Conservation (phyloP, 2,797 vertebrate genomes). For the Typhlichthys eigenmanni region DNA sequence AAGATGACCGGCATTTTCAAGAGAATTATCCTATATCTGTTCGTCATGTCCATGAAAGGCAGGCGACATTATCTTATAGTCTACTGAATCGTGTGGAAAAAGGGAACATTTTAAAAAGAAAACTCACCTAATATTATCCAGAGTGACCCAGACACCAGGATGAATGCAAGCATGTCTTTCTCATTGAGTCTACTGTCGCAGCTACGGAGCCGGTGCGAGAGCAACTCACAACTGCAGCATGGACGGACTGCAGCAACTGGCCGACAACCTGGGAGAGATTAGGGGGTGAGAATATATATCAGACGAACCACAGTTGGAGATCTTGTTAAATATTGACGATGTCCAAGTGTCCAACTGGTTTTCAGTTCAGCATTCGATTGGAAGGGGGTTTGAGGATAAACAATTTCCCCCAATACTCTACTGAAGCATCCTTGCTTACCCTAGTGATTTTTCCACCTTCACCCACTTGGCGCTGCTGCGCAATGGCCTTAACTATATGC, state of each 20-base stretch:
- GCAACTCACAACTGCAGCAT: slow-evolving; percentile 72
- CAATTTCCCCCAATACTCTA: slow-evolving; percentile 14
- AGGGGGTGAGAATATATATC: slow-evolving; percentile 45
- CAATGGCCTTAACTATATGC: slow-evolving; percentile 25
- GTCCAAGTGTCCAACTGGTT: slow-evolving; percentile 45
- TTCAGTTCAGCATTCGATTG: slow-evolving; percentile 8
- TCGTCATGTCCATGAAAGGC: slow-evolving; percentile 9
- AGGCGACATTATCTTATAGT: slow-evolving; percentile 37
- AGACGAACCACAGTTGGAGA: slow-evolving; percentile 42
- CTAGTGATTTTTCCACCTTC: slow-evolving; percentile 36
- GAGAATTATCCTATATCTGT: slow-evolving; percentile 30
- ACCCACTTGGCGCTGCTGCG: slow-evolving; percentile 54
- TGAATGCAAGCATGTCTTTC: slow-evolving; percentile 82
- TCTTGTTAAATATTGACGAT: slow-evolving; percentile 24
- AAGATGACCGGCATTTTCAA: neutral
- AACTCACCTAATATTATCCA: slow-evolving; percentile 84
- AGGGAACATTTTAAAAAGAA: neutral
- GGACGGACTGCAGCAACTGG: slow-evolving; percentile 74
- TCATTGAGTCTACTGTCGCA: slow-evolving; percentile 73
- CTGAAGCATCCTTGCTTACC: slow-evolving; percentile 39
- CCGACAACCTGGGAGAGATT: slow-evolving; percentile 72
- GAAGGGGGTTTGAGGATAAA: slow-evolving; percentile 23
- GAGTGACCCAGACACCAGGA: slow-evolving; percentile 80
- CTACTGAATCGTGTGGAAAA: neutral
- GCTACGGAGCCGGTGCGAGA: slow-evolving; percentile 56